Evolutionary conservation across 2,113 vertebrate species (phyloP).

Genomic region (Amia ocellicauda): DNA sequence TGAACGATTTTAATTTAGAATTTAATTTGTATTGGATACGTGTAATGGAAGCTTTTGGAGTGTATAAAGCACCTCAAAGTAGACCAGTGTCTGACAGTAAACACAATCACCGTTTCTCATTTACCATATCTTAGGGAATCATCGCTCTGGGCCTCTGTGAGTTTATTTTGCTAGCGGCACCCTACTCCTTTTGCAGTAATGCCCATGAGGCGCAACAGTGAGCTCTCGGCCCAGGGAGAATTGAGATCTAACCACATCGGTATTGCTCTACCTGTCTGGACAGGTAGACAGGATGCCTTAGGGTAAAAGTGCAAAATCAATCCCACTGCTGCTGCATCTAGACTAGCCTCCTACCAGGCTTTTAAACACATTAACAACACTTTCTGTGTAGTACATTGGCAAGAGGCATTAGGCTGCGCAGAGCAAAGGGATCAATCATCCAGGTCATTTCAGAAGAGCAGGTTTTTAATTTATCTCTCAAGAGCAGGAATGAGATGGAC

Average conservation of each 20-base stretch:
- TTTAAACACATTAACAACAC: constrained; percentile 44
- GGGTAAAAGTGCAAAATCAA: constrained; percentile 53
- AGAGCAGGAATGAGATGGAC: constrained; percentile 39
- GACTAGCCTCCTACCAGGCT: constrained; percentile 40
- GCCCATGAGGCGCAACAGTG: constrained; percentile 46
- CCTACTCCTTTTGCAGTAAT: constrained; percentile 38
- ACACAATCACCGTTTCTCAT: constrained; percentile 59
- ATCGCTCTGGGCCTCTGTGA: constrained; percentile 51
- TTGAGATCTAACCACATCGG: constrained; percentile 36
- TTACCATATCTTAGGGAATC: constrained; percentile 62
- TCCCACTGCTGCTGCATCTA: constrained; percentile 40
- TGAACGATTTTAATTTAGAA: constrained; percentile 66
- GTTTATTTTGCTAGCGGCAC: constrained; percentile 50
- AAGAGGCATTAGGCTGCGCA: constrained; percentile 13
- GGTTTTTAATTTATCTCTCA: constrained; percentile 64
- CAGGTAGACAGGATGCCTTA: constrained; percentile 60
- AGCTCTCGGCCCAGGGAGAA: constrained; percentile 36
- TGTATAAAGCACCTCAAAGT: constrained; percentile 39
- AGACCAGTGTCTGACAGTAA: constrained; percentile 52
- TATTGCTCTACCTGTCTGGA: constrained; percentile 58
- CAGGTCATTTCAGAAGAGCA: constrained; percentile 41
- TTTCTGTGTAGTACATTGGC: constrained; percentile 23
- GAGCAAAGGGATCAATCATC: constrained; percentile 44
- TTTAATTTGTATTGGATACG: constrained; percentile 59
- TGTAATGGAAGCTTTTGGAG: constrained; percentile 51